Evolutionary conservation across 1,140 invertebrate genomes (phyloP), one percentile per base, ranked within the genome.

Genomic region (Pogonus chalceus): DNA sequence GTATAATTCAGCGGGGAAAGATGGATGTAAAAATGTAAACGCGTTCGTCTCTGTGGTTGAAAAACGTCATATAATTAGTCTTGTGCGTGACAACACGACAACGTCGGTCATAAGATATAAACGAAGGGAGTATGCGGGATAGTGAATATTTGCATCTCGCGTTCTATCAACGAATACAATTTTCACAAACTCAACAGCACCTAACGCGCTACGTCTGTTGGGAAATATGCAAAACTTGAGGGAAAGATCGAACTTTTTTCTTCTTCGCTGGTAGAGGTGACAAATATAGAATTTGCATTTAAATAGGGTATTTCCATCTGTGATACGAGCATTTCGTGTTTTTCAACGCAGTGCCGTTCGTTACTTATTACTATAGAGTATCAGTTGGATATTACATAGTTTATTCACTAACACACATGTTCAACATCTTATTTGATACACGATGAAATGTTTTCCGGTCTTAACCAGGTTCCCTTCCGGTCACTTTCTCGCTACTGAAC

Each of bases 241-340:
- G 56, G 56, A 48, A 60, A 60, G 65, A 66, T 66, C 64, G 63
- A 68, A 66, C 52, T 68, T 66, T 68, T 67, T 70, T 65, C 65
- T 66, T 63, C 59, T 64, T 57, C 53, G 24, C 23, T 46, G 53
- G 60, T 23, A 31, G 64, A 69, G 69, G 76, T 78, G 79, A 80
- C 79, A 80, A 80, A 80, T 80, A 80, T 78, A 73, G 71, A 79
- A 80, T 80, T 81, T 81, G 77, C 79, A 80, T 81, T 79, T 80
- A 79, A 80, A 80, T 80, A 77, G 76, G 76, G 76, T 76, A 78
- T 77, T 80, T 79, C 77, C 78, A 78, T 79, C 76, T 79, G 78
- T 77, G 75, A 72, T 70, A 71, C 65, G 71, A 58, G 59, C 62
- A 61, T 58, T 58, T 50, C 24, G 31, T 20, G 57, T 51, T 7